Evolutionary conservation across 2,888 invertebrate genomes (phyloP), one percentile per base, ranked within the genome.

Genomic region (Noctua fimbriata): DNA sequence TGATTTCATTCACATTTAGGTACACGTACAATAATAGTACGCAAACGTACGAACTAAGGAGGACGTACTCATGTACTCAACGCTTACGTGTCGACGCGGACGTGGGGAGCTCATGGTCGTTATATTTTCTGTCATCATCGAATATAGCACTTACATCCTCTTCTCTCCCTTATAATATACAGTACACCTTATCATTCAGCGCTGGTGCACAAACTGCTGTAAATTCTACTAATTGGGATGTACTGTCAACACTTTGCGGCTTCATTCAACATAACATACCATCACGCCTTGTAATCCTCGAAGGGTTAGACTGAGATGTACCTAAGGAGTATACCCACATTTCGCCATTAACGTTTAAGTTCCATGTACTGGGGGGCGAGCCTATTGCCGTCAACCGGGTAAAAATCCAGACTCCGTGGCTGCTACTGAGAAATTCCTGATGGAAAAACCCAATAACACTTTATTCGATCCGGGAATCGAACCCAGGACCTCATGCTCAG

Each of bases 1-100:
- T 77, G 84, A 85, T 85, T 85, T 86, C 85, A 83, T 85, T 86
- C 87, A 71, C 14, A 70, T 85, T 86, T 83, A 77, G 77, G 74
- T 75, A 67, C 76, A 85, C 83, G 58, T 69, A 86, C 66, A 77
- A 69, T 73, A 86, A 76, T 81, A 86, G 86, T 85, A 86, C 80
- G 71, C 63, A 44, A 47, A 18, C 67, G 76, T 84, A 76, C 55
- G 16, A 4, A 44, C 65, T 36, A 1, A 21, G 65, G 70, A 66
- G 69, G 69, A 70, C 47, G 71, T 55, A 63, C 70, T 67, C 60
- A 18, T 24, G 67, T 28, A 28, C 36, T 52, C 28, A 18, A 14
- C 63, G 44, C 47, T 28, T 58, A 73, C 52, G 66, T 73, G 66
- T 21, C 60, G n/a, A 63, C 44, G 66, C 47, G 85, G n/a, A 63